phyloP scores from a whole-genome alignment of 2,888 invertebrate genomes.

The Caenorhabditis becei region DNA sequence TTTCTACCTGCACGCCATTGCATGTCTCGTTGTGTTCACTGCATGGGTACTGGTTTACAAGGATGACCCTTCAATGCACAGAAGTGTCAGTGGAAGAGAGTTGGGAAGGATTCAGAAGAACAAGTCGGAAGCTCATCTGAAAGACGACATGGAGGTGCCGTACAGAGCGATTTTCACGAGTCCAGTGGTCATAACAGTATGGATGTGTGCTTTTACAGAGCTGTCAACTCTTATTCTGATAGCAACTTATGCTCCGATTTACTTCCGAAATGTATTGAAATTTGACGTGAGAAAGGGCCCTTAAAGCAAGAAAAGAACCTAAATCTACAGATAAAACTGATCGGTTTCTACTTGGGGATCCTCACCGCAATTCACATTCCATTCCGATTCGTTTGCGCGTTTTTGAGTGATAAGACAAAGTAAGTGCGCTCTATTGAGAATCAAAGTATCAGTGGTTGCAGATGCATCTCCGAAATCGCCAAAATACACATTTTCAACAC shows the following conservation, averaged over 20 bases:
- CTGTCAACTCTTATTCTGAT: constrained; percentile 69
- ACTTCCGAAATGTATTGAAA: constrained; percentile 63
- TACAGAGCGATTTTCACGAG: constrained; percentile 69
- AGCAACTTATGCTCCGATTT: constrained; percentile 72
- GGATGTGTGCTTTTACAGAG: constrained; percentile 75
- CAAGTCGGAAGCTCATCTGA: constrained; percentile 69
- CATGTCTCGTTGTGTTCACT: constrained; percentile 49
- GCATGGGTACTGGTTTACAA: constrained; percentile 60
- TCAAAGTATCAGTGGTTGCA: no score
- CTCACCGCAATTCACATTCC: constrained; percentile 67
- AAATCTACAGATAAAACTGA: constrained; percentile 40
- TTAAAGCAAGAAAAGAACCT: no score
- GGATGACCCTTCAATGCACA: constrained; percentile 59
- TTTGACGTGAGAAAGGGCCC: constrained; percentile 31
- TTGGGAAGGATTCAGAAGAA: constrained; percentile 69
- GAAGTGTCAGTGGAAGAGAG: constrained; percentile 62
- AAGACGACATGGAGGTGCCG: constrained; percentile 69
- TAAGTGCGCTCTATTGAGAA: constrained; percentile 5
- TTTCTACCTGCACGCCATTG: constrained; percentile 71
- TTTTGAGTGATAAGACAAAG: constrained; percentile 70
- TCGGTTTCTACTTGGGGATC: constrained; percentile 54
- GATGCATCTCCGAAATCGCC: constrained; percentile 63
- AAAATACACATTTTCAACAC: constrained; percentile 72
- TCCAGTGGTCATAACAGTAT: constrained; percentile 65
- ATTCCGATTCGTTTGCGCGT: constrained; percentile 69